Evolutionary conservation across 2,888 invertebrate species (phyloP), one percentile per base, ranked within the genome.

Genomic region (Agrotis clavis): DNA sequence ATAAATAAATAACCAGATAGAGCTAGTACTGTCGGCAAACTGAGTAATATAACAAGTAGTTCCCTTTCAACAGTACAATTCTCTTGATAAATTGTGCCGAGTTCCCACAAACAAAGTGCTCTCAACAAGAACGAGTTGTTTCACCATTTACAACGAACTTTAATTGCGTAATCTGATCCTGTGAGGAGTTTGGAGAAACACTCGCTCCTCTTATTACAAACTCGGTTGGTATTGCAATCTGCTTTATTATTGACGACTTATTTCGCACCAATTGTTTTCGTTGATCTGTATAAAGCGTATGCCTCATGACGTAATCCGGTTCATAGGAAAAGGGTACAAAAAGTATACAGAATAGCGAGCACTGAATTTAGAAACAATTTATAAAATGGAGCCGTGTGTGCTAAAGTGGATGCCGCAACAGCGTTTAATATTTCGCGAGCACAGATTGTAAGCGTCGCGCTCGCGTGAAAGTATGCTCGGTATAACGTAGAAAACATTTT

Each of bases 161-260:
- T 92, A 91, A 92, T 92, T 91, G 87, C 86, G 86, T 91, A 90
- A 91, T 91, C 89, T 88, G 89, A 92, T 87, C 88, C 87, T 78
- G 74, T 76, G 79, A 81, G 76, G 79, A 87, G 83, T 88, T 87
- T 83, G 79, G 84, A 84, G 83, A 79, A 87, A 83, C 73, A 83
- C 84, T 87, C 83, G 81, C 74, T 81, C 81, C 79, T 85, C 79
- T 86, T 84, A 84, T 80, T 82, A 85, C 76, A 47, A 84, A 72
- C 77, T 61, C 65, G 76, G 75, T 74, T 72, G 57, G 62, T 45
- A 75, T 75, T 79, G 66, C 79, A 79, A 64, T 74, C 67, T 48
- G 51, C 70, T 82, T 73, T 56, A 77, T 73, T 75, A 84, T 69
- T 73, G 50, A 82, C 74, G 47, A 74, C 56, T 67, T 48, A 59